A percentile compares a stretch with the other conserved stretches of the same genome.
These are phyloP conservation scores for Lacanobia wlatinum DNA, from an alignment of 2,888 invertebrate genomes.

Conservation along the genomic window DNA sequence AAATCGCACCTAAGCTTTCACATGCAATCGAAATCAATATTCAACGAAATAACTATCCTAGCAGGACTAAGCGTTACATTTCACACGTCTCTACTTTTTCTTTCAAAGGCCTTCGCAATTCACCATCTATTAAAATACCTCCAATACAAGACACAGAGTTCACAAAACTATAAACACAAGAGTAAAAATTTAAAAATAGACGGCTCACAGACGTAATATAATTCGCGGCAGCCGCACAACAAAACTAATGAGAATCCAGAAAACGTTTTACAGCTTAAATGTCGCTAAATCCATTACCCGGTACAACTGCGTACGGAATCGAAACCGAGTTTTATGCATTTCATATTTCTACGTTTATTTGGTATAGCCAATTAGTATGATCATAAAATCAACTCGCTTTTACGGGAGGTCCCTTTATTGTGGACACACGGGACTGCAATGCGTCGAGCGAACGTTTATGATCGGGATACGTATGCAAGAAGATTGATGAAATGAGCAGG, in stretches of 20 bases:
- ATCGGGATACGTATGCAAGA: slow-evolving; percentile 28
- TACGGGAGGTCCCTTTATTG: slow-evolving; percentile 80
- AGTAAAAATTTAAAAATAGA: slow-evolving; percentile 54
- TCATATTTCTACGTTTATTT: slow-evolving; percentile 83
- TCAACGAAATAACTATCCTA: slow-evolving; percentile 27
- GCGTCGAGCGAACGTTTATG: slow-evolving; percentile 53
- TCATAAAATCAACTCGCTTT: slow-evolving; percentile 80
- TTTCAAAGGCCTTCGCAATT: slow-evolving; percentile 24
- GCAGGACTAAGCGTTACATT: slow-evolving; percentile 31
- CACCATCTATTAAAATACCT: slow-evolving; percentile 52
- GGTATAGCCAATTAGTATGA: slow-evolving; percentile 85
- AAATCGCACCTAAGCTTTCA: slow-evolving; percentile 4
- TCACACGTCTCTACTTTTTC: slow-evolving; percentile 51
- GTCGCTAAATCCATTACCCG: slow-evolving; percentile 74
- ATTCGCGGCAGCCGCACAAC: slow-evolving; percentile 55
- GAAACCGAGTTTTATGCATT: slow-evolving; percentile 74
- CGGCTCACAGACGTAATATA: slow-evolving; percentile 46
- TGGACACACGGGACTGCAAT: slow-evolving; percentile 63
- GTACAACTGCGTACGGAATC: slow-evolving; percentile 52
- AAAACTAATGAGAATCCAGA: slow-evolving; percentile 58
- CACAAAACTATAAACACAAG: slow-evolving; percentile 61
- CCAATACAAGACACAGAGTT: slow-evolving; percentile 45
- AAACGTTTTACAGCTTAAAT: slow-evolving; percentile 63
- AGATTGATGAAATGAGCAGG: slow-evolving; percentile 28
- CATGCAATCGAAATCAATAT: slow-evolving; percentile 1